These are phyloP conservation scores for Drosophila fulvimacula DNA, from an alignment of 2,888 invertebrate genomes.

Conservation along the genomic window DNA sequence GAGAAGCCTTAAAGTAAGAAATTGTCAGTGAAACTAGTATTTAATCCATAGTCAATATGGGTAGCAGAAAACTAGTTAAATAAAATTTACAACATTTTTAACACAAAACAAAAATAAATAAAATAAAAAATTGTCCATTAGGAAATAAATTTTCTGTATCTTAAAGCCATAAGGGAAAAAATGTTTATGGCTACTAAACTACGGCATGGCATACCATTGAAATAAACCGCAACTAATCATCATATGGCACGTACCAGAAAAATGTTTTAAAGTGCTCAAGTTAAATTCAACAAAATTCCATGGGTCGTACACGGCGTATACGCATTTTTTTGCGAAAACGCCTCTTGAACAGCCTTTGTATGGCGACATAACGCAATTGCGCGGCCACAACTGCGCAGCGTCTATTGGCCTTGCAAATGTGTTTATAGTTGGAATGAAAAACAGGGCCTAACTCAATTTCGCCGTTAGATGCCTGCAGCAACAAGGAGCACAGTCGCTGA, in stretches of 20 bases:
- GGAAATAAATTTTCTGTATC: background rate
- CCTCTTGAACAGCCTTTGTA: constrained; percentile 26
- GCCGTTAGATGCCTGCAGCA: constrained; percentile 33
- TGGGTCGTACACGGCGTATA: constrained; percentile 24
- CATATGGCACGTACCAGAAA: too few species aligned
- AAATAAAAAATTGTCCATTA: too few species aligned
- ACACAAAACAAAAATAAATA: too few species aligned
- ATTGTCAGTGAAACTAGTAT: too few species aligned
- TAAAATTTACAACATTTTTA: too few species aligned
- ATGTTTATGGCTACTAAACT: too few species aligned
- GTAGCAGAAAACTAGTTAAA: too few species aligned
- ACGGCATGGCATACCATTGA: too few species aligned
- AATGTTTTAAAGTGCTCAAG: background rate
- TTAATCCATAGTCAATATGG: too few species aligned
- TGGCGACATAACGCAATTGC: constrained; percentile 48
- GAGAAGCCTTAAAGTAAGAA: too few species aligned
- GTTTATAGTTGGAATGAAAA: constrained; percentile 43
- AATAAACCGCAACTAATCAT: background rate
- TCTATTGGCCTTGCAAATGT: constrained; percentile 46
- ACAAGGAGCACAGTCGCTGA: constrained; percentile 18
- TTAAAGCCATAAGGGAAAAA: background rate
- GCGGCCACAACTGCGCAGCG: constrained; percentile 46
- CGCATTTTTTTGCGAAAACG: constrained; percentile 14
- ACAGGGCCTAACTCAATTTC: constrained; percentile 51
- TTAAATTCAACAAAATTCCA: background rate